Evolutionary conservation across 2,888 invertebrate genomes (phyloP), one percentile per base, ranked within the genome.

Genomic region (Campoplex nolae): DNA sequence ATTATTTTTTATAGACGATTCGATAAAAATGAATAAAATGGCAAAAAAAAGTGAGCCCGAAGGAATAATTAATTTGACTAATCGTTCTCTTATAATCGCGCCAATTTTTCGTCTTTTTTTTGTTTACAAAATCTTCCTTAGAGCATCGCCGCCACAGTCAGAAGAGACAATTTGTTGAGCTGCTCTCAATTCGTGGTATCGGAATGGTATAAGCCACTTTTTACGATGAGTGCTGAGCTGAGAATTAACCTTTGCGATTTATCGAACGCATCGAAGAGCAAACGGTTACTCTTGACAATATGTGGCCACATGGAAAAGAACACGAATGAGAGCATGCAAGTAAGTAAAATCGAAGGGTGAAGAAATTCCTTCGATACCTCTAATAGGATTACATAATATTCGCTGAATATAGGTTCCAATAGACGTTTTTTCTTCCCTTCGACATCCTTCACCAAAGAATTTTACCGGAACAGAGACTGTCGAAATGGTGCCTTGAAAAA

Each of bases 111-210:
- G 56, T 48, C 38, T 32, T 65, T 23, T 23, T 23, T n/a, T 51
- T 74, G 68, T 78, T 87, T 81, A 77, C 78, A 75, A 84, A 28
- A 74, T 65, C 81, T 38, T 38, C 84, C 73, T 77, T 23, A 54
- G 74, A 56, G 70, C 54, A 78, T 68, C 81, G 35, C 67, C 78
- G 13, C 68, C 68, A 38, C 38, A 38, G 38, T 38, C 45, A 79
- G 28, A 45, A 75, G 56, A 75, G 84, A 86, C 84, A 82, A 84
- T 88, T 86, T 83, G 82, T 83, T 32, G 80, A 78, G 70, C 23
- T 74, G 23, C 23, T 4, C 80, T 86, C 83, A 80, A 84, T 83
- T 70, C 70, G 58, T 38, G 83, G 84, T 77, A 80, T 67, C 68
- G 38, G 32, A 80, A 62, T 16, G 48, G 68, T 58, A 38, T 70